Evolutionary conservation across 1,140 invertebrate species (phyloP), one percentile per base, ranked within the genome.

Genomic region (Danaus plexippus): DNA sequence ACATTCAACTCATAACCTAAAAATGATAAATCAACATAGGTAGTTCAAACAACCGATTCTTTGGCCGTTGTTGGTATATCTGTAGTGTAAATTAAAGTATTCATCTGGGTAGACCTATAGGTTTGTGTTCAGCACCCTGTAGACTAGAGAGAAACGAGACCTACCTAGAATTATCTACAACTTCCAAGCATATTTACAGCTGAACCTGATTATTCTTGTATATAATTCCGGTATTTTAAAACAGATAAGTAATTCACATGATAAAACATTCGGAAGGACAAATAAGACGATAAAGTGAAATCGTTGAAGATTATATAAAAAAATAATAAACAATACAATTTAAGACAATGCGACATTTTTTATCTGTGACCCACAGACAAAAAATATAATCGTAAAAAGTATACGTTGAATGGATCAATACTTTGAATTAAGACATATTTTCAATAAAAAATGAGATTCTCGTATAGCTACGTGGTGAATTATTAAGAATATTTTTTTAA

Each of bases 71-170:
- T 15, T 15, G 56, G 48, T 60, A 61, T 44, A 60, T 54, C 45
- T 56, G 9, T 54, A 52, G 53, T 55, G 42, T 57, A 63, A 47
- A 63, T 40, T 62, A 57, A 58, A 55, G 22, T 59, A 40, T 43
- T 54, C 12, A 55, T 15, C 57, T 63, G 61, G 59, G 57, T 67
- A 64, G 67, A 66, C 59, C 57, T 61, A 47, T 63, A 63, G 61
- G 52, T 57, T 66, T 56, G 52, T 60, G 63, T 64, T 64, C 64
- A 79, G 79, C 79, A 82, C 79, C 72, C 77, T 66, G 74, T 68
- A 73, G 79, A 82, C 79, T 80, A 82, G 79, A 81, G 64, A 74
- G 70, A 57, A 69, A 63, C 13, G 45, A 73, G 57, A 74, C 62
- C 67, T 75, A 75, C 61, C 74, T 75, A 77, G 64, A 61, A 67